Conservation (phyloP, 2,797 vertebrate species). For the Protosalanx chinensis region DNA sequence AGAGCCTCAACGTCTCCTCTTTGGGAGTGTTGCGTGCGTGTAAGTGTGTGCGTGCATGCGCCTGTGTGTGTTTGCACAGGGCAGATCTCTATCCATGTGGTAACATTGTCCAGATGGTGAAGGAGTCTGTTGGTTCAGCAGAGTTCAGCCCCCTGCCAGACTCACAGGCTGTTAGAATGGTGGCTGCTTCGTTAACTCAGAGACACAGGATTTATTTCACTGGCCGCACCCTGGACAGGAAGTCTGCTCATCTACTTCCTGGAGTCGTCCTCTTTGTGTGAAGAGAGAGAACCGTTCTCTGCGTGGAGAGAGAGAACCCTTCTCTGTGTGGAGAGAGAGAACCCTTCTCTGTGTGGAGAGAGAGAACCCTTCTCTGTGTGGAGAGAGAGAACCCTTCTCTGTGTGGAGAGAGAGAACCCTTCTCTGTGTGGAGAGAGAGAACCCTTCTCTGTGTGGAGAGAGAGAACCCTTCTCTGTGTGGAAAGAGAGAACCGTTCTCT, state of each 20-base stretch:
- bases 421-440: too few relatives aligned
- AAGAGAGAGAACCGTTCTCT: too few relatives aligned
- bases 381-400: too few relatives aligned
- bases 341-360: too few relatives aligned
- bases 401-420: too few relatives aligned
- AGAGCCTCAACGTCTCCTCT: not conserved
- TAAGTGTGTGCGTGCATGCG: not conserved
- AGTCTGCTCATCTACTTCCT: not conserved
- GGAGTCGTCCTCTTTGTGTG: not conserved
- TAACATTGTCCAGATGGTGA: conserved; percentile 48
- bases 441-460: too few relatives aligned
- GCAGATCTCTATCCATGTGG: not conserved
- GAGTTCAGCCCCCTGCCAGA: conserved; percentile 33
- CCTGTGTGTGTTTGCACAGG: not conserved
- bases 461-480: too few relatives aligned
- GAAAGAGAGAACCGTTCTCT: too few relatives aligned
- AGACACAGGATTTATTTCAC: conserved; percentile 14
- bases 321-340: too few relatives aligned
- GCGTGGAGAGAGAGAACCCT: too few relatives aligned
- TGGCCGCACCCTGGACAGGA: not conserved
- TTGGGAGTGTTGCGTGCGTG: not conserved
- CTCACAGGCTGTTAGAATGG: conserved; percentile 25
- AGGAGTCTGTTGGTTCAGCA: conserved; percentile 29
- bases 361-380: too few relatives aligned
- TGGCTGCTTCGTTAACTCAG: conserved; percentile 19